A percentile compares a stretch with the other conserved stretches of the same genome.
phyloP scores from a whole-genome alignment of 2,113 vertebrate genomes.

The Psittacula cyanocephala region DNA sequence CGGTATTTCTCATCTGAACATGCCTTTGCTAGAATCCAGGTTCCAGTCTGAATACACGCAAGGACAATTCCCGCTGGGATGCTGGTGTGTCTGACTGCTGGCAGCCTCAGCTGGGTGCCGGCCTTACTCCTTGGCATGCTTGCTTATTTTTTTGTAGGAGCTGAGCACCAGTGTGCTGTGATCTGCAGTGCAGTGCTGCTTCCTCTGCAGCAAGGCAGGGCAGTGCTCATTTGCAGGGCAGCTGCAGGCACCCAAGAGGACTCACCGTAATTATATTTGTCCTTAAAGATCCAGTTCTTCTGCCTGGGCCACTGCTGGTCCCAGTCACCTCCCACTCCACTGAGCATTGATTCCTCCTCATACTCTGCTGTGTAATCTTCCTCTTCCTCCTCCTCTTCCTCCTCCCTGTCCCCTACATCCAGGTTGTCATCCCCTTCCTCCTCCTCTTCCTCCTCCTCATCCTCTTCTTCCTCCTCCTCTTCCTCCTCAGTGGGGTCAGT shows the following conservation, averaged over 20 bases:
- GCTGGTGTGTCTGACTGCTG: not conserved
- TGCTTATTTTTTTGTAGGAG: not conserved
- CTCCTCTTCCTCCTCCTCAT: conserved; percentile 42
- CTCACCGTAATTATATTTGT: conserved; percentile 81
- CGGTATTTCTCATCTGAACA: not conserved
- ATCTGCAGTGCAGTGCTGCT: not conserved
- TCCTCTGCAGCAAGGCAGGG: not conserved
- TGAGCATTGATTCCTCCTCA: conserved; percentile 82
- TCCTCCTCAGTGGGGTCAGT: conserved; percentile 76
- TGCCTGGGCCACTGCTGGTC: conserved; percentile 75
- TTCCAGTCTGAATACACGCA: not conserved
- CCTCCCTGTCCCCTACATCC: conserved; percentile 31
- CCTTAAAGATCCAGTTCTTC: conserved; percentile 80
- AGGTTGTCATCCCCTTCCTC: conserved; percentile 35
- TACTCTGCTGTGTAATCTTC: conserved; percentile 82
- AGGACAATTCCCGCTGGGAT: not conserved
- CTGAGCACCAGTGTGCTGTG: not conserved
- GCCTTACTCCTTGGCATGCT: not conserved
- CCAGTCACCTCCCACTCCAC: conserved; percentile 81
- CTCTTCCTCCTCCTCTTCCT: conserved; percentile 47
- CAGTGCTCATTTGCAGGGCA: not conserved
- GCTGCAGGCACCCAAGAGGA: not conserved
- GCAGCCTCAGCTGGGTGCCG: not conserved
- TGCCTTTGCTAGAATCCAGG: rapidly evolving
- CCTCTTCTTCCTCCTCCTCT: conserved; percentile 42